These are phyloP conservation scores for Amphipoea oculea DNA, from an alignment of 2,888 invertebrate genomes.

Conservation along the genomic window DNA sequence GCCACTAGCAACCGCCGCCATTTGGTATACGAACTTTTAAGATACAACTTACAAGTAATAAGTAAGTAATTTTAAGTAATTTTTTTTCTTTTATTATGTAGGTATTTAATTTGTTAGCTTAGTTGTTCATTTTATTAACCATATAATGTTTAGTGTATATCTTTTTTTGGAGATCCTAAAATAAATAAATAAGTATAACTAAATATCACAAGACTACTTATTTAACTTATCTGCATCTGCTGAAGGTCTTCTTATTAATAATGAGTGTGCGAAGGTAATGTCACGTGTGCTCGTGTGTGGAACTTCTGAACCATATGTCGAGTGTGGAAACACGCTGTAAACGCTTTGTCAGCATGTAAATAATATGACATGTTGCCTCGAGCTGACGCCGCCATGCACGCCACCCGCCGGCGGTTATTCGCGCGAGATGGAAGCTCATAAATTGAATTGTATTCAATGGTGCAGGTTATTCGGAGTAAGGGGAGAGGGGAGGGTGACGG, in stretches of 20 bases:
- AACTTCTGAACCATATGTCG: not conserved
- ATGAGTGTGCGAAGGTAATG: not conserved
- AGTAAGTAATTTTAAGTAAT: too few relatives aligned
- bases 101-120: too few relatives aligned
- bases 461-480: not conserved
- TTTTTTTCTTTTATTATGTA: too few relatives aligned
- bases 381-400: not conserved
- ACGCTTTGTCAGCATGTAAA: constrained; percentile 10
- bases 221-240: not conserved
- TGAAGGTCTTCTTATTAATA: not conserved
- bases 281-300: not conserved
- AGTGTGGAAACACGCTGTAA: not conserved
- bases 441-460: constrained; percentile 21
- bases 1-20: not conserved
- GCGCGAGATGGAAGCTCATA: constrained; percentile 10
- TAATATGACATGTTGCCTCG: constrained; percentile 12
- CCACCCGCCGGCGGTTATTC: not conserved
- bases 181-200: not conserved
- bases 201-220: too few relatives aligned
- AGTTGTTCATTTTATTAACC: too few relatives aligned
- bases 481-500: not conserved
- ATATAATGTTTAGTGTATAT: too few relatives aligned
- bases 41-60: too few relatives aligned
- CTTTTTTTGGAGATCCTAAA: too few relatives aligned
- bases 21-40: not conserved